Percentiles rank a stretch among this genome's conserved stretches.
phyloP scores from a whole-genome alignment of 2,797 vertebrate species.

The Phataginus tricuspis region DNA sequence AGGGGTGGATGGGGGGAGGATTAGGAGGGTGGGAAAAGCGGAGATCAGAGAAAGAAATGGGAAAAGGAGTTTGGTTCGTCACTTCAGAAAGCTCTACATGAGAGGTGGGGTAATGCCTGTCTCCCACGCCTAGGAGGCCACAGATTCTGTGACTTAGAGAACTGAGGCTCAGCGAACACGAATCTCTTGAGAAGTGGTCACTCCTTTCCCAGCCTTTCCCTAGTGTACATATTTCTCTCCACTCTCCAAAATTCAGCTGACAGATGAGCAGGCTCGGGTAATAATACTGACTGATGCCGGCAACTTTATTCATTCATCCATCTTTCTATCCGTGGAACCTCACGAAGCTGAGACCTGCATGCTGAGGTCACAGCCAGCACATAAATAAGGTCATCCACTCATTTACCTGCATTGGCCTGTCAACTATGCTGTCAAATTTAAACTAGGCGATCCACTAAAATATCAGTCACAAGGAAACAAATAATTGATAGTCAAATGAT shows the following conservation, averaged over 20 bases:
- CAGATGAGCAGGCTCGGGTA: constrained; percentile 40
- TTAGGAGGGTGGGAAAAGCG: too few species aligned
- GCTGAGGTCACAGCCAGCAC: constrained; percentile 56
- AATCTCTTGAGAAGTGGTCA: background rate
- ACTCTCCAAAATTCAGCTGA: constrained; percentile 21
- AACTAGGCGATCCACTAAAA: constrained; percentile 70
- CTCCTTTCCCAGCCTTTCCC: background rate
- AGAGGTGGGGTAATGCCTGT: too few species aligned
- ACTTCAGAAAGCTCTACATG: background rate
- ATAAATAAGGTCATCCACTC: constrained; percentile 66
- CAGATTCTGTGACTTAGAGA: background rate
- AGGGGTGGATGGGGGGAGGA: too few species aligned
- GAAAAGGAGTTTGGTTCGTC: background rate
- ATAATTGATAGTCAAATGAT: constrained; percentile 77
- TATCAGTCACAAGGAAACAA: constrained; percentile 76
- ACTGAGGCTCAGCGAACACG: background rate
- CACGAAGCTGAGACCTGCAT: constrained; percentile 31
- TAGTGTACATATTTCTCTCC: background rate
- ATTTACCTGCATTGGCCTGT: constrained; percentile 59
- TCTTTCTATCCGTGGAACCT: constrained; percentile 46
- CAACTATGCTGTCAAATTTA: constrained; percentile 75
- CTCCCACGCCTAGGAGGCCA: background rate
- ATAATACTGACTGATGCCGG: constrained; percentile 46
- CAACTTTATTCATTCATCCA: constrained; percentile 64
- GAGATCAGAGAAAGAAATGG: background rate